Evolutionary conservation across 2,113 vertebrate genomes (phyloP), one percentile per base, ranked within the genome.

Genomic region (Leptosomus discolor): DNA sequence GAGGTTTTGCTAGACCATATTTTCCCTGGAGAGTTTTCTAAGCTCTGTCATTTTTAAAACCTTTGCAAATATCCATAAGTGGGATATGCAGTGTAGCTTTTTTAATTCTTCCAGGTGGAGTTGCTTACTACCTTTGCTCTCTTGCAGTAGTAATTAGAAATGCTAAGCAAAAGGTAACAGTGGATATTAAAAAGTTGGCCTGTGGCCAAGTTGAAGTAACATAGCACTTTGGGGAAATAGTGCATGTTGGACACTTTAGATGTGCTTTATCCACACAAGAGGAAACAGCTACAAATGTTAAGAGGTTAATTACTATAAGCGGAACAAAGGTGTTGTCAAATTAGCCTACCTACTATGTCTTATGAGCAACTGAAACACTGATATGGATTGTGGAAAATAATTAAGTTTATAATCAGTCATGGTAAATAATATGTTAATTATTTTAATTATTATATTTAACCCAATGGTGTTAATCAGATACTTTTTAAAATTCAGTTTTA

Each of bases 241-340:
- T 43, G 30, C 50, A 19, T 21, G 37, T 91, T 90, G 83, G 56
- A 63, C 68, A 53, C 43, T 90, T 92, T 2, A 51, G 20, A 46
- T 54, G 41, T 46, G 14, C n/a, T 39, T 93, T 93, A 91, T 30
- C 39, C 36, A 67, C 56, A 46, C 24, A 63, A 60, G 64, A 96
- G 51, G 74, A 94, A 91, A 68, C 30, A 63, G 26, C 56, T 80
- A 75, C 77, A 91, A 50, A 85, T 91, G 92, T 81, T 84, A 88
- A 65, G 39, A 96, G 65, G 88, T 95, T 97, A 96, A 97, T 95
- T 93, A 85, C 39, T 74, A 14, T 12, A 37, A 74, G 23, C 50
- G 56, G 91, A 85, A 88, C 58, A 61, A 79, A 90, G 19, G 36
- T 53, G 23, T 13, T 84, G 39, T 88, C 77, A 92, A 82, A 83